Conservation (phyloP, 2,113 vertebrate species). For the Microcebus ravelobensis region DNA sequence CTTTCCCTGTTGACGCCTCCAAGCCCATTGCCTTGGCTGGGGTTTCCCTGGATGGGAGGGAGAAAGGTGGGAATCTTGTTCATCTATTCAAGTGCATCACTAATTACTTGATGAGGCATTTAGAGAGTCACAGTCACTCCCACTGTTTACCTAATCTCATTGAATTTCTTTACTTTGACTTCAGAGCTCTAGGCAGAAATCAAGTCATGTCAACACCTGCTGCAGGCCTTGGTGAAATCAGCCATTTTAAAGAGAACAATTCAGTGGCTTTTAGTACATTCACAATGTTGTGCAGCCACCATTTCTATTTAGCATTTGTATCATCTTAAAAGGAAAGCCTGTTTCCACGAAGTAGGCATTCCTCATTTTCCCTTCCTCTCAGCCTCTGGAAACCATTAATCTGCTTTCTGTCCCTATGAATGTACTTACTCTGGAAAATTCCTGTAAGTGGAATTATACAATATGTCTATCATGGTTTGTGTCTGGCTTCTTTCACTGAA, state of each 20-base stretch:
- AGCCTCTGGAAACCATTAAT: background rate
- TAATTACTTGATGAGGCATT: constrained; percentile 62
- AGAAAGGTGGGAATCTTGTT: constrained; percentile 54
- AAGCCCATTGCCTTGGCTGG: background rate
- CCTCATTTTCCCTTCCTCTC: background rate
- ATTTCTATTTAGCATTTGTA: background rate
- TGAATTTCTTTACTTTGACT: constrained; percentile 39
- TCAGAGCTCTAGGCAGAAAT: background rate
- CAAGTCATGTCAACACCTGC: background rate
- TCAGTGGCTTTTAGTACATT: background rate
- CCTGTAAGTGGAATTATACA: background rate
- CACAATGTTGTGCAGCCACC: background rate
- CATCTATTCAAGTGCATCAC: constrained; percentile 47
- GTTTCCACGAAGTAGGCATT: background rate
- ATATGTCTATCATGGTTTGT: background rate
- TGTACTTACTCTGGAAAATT: background rate
- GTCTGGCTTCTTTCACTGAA: background rate
- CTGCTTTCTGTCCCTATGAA: background rate
- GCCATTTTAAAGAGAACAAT: background rate
- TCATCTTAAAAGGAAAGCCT: background rate
- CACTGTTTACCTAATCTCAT: background rate
- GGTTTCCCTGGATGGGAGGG: constrained; percentile 58
- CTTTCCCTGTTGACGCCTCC: constrained; percentile 31
- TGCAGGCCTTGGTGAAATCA: background rate
- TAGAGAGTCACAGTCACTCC: constrained; percentile 18